Percentiles rank a stretch among this genome's conserved stretches.
These are phyloP conservation scores for Gryllus bimaculatus DNA, from an alignment of 1,140 invertebrate genomes.

Conservation along the genomic window DNA sequence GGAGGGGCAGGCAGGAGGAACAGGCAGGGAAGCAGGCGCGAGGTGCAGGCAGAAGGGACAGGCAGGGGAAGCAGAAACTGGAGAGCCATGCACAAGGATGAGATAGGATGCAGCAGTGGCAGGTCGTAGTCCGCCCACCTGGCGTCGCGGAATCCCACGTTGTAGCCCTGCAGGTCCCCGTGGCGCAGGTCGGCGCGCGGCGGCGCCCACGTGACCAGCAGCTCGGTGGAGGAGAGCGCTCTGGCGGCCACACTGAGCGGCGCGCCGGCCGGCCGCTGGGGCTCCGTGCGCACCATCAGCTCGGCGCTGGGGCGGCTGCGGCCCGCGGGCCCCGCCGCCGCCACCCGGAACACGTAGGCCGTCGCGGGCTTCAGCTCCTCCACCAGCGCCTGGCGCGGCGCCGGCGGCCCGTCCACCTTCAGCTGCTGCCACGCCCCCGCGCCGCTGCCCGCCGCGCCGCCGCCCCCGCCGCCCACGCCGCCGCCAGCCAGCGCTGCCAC, in stretches of 20 bases:
- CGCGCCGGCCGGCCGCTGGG: constrained; percentile 65
- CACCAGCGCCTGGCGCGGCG: constrained; percentile 49
- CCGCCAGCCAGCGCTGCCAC: no score
- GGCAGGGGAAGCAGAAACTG: no score
- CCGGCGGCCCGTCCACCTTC: constrained; percentile 50
- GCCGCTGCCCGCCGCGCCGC: not conserved
- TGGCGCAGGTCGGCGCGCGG: constrained; percentile 57
- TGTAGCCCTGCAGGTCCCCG: constrained; percentile 63
- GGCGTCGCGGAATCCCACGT: constrained; percentile 43
- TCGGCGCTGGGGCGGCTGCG: constrained; percentile 60
- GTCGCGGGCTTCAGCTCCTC: constrained; percentile 69
- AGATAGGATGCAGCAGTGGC: no score
- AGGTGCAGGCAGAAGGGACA: no score
- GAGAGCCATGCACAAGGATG: no score
- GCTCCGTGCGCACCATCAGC: constrained; percentile 57
- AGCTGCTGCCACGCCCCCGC: constrained; percentile 53
- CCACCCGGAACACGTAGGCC: constrained; percentile 59
- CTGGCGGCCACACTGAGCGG: constrained; percentile 59
- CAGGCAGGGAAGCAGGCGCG: no score
- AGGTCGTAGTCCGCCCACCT: constrained; percentile 25
- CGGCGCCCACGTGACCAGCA: constrained; percentile 67
- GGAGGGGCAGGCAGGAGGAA: no score
- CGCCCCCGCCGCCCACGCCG: no score
- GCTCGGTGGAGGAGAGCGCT: constrained; percentile 62
- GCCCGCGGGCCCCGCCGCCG: constrained; percentile 67